A percentile compares a stretch with the other conserved stretches of the same genome.
phyloP scores from a whole-genome alignment of 2,888 invertebrate genomes.

The Noctuana brunneofusca region DNA sequence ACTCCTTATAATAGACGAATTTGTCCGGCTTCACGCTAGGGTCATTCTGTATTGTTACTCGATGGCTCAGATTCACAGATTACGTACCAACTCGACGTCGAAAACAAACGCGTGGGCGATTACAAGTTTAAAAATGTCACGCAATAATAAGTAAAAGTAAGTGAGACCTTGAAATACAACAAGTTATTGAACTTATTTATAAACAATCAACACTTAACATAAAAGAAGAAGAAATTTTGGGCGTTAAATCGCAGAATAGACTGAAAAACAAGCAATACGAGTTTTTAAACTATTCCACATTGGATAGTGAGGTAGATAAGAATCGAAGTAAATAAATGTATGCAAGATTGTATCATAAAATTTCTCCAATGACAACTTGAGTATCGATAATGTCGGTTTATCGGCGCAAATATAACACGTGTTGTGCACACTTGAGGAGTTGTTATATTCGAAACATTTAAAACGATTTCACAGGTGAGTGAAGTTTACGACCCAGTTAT shows the following conservation, averaged over 20 bases:
- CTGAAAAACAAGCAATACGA: background rate
- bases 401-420: background rate
- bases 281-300: background rate
- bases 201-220: too few relatives aligned
- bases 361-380: background rate
- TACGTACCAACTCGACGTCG: conserved; percentile 4
- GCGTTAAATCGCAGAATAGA: background rate
- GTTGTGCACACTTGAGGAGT: background rate
- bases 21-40: conserved; percentile 24
- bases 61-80: conserved; percentile 11
- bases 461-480: conserved; percentile 3
- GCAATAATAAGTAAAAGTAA: conserved; percentile 21
- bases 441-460: background rate
- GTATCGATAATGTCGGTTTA: background rate
- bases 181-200: too few relatives aligned
- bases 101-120: conserved; percentile 24
- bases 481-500: background rate
- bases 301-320: background rate
- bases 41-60: conserved; percentile 17
- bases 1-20: conserved; percentile 22
- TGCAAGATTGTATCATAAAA: background rate
- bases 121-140: conserved; percentile 17
- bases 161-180: conserved; percentile 1
- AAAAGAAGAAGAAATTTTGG: too few relatives aligned
- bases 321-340: background rate